Percentiles rank a stretch among this genome's conserved stretches.
Conservation (phyloP, 2,113 vertebrate species). For the Dipodomys spectabilis region DNA sequence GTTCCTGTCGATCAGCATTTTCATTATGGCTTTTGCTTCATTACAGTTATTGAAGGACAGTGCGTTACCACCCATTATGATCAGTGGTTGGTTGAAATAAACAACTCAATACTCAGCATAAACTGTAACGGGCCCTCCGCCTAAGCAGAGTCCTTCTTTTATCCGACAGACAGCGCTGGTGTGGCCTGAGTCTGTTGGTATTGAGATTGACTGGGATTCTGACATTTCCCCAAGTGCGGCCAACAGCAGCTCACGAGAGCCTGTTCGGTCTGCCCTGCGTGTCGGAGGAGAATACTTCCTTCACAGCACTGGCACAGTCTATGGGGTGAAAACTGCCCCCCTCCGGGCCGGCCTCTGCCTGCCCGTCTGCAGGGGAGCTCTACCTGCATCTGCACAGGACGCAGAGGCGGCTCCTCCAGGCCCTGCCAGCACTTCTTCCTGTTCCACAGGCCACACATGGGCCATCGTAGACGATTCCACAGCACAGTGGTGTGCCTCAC, state of each 20-base stretch:
- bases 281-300: not conserved
- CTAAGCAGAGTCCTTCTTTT: not conserved
- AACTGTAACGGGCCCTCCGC: not conserved
- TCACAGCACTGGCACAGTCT: not conserved
- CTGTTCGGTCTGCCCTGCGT: not conserved
- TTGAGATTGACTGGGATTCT: not conserved
- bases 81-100: not conserved
- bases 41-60: not conserved
- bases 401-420: not conserved
- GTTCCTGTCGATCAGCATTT: constrained; percentile 63
- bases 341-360: not conserved
- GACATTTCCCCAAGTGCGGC: constrained; percentile 8
- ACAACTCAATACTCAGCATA: not conserved
- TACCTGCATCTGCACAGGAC: not conserved
- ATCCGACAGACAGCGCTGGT: not conserved
- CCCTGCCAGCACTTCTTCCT: not conserved
- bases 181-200: not conserved
- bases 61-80: not conserved
- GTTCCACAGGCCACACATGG: not conserved
- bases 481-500: not conserved
- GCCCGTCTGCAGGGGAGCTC: not conserved
- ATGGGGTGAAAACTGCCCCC: not conserved
- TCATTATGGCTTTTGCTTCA: constrained; percentile 57
- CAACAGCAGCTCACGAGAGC: not conserved
- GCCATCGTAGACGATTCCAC: not conserved